Evolutionary conservation across 2,888 invertebrate species (phyloP).

Genomic region (Neoascia interrupta): DNA sequence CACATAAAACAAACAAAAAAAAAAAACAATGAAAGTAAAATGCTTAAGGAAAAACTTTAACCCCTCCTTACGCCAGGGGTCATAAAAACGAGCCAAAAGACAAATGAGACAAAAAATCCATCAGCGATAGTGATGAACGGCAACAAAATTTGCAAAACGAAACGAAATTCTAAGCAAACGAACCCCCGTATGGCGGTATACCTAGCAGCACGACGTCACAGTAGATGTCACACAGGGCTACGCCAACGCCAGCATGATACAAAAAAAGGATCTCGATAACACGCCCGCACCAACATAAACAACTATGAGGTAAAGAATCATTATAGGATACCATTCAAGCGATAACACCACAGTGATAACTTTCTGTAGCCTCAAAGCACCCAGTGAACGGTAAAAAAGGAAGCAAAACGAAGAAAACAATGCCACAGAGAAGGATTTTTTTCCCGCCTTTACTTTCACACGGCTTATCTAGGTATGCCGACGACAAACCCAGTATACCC

Average conservation of each 20-base stretch:
- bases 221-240: too few species aligned
- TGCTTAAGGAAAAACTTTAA: too few species aligned
- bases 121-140: conserved; percentile 28
- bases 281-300: conserved; percentile 48
- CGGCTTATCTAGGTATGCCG: too few species aligned
- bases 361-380: conserved; percentile 41
- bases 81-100: too few species aligned
- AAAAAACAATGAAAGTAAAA: too few species aligned
- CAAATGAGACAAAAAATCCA: conserved; percentile 26
- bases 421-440: conserved; percentile 17
- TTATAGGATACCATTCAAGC: conserved; percentile 57
- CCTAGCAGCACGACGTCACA: neutral
- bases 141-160: conserved; percentile 10
- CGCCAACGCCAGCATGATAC: neutral
- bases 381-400: conserved; percentile 1
- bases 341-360: conserved; percentile 55
- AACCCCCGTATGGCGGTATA: too few species aligned
- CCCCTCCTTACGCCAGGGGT: too few species aligned
- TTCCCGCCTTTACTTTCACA: neutral
- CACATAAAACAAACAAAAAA: too few species aligned
- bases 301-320: conserved; percentile 46
- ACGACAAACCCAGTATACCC: too few species aligned
- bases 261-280: conserved; percentile 34
- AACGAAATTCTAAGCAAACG: conserved; percentile 12
- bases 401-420: conserved; percentile 10